A percentile compares a stretch with the other conserved stretches of the same genome.
Conservation (phyloP, 2,113 vertebrate species). For the Willisornis vidua region DNA sequence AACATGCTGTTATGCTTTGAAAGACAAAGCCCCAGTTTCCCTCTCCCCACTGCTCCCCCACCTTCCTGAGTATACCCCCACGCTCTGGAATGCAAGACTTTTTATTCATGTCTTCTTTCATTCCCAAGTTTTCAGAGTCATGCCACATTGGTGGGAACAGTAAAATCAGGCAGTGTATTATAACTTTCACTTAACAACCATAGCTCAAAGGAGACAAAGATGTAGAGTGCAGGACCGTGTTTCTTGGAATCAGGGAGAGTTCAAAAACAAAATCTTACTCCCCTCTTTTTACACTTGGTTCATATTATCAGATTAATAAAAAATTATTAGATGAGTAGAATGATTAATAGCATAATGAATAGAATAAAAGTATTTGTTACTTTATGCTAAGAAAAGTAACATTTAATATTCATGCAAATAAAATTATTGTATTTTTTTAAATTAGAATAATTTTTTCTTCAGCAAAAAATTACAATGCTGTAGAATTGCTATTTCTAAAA, state of each 20-base stretch:
- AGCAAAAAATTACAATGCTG: not conserved
- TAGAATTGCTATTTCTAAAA: not conserved
- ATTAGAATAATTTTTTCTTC: not conserved
- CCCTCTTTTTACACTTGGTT: not conserved
- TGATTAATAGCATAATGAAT: not conserved
- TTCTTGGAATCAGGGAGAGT: not conserved
- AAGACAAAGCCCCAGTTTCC: constrained; percentile 37
- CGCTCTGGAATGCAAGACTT: constrained; percentile 49
- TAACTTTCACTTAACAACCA: constrained; percentile 19
- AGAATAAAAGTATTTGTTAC: not conserved
- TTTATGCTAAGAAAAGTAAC: not conserved
- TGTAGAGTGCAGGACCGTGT: not conserved
- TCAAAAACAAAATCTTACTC: not conserved
- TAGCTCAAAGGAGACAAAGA: not conserved
- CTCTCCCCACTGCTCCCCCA: not conserved
- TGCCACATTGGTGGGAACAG: constrained; percentile 14
- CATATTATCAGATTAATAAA: not conserved
- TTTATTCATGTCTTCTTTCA: constrained; percentile 50
- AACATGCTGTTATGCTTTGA: constrained; percentile 13
- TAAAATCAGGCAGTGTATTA: not conserved
- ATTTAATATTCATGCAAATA: not conserved
- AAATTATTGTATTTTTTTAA: not conserved
- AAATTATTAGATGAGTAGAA: not conserved
- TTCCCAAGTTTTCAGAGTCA: constrained; percentile 26
- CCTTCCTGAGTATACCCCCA: constrained; percentile 5